Evolutionary conservation across 2,888 invertebrate genomes (phyloP), one percentile per base, ranked within the genome.

Genomic region (Priapulus caudatus): DNA sequence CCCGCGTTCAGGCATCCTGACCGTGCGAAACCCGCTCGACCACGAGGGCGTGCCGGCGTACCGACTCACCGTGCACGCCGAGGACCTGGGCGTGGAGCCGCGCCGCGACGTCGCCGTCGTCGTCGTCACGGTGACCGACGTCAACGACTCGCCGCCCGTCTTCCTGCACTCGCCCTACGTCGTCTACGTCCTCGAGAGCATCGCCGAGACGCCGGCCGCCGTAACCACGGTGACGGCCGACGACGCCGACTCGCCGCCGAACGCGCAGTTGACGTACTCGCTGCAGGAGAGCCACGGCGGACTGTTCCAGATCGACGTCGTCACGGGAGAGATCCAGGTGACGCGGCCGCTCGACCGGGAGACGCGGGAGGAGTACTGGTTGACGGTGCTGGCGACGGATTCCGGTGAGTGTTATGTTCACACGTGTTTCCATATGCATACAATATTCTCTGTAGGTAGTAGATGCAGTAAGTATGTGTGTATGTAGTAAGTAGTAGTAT

Each of bases 131-230:
- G 83, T 93, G 51, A 80, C 84, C 59, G 91, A 93, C 72, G 85
- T 91, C 66, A 92, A 93, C 73, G 92, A 93, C 74, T 90, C 90
- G 67, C 83, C 85, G 23, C 93, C 93, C 45, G 83, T 86, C 45
- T 93, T 93, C 73, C 75, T 88, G 61, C 86, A 93, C 73, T 90
- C 91, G n/a, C 92, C 92, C 0, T 92, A 91, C 73, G 75, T 88
- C 66, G 88, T 89, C 2, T 84, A 86, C 69, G 89, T 92, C 53
- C 87, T 90, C 83, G 93, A 95, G 55, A 64, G 64, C 33, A 59
- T 64, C 53, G 54, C 52, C n/a, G 45, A 81, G 77, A 63, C 86
- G 1, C 66, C 67, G 0, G 69, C 72, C 2, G 67, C 70, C 52
- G 68, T 75, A 61, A 54, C 61, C 4, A 62, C 85, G 60, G 86